Conservation (phyloP, 2,113 vertebrate species). For the Cephalopterus ornatus region DNA sequence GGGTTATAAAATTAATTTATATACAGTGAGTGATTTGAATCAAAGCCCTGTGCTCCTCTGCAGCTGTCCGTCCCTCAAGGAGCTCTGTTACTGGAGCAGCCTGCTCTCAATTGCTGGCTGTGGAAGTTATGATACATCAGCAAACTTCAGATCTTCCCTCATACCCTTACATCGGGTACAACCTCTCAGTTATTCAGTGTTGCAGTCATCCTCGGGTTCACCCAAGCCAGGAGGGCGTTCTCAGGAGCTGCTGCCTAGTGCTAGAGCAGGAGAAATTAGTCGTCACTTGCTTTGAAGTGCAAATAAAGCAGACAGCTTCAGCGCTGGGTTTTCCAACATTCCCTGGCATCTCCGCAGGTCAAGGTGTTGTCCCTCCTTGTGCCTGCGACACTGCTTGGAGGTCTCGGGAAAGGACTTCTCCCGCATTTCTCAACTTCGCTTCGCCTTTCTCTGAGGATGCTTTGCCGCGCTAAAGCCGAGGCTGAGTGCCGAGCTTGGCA, state of each 20-base stretch:
- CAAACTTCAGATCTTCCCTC: conserved; percentile 25
- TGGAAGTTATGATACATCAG: background rate
- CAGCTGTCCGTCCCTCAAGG: conserved; percentile 1
- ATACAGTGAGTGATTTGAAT: conserved; percentile 39
- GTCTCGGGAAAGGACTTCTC: background rate
- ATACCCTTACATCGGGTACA: background rate
- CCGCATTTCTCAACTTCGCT: background rate
- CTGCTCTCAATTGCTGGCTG: background rate
- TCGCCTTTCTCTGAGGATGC: background rate
- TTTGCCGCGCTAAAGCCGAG: background rate
- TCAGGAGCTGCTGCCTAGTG: background rate
- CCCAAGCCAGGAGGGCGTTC: background rate
- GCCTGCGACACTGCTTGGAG: background rate
- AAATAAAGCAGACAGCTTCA: background rate
- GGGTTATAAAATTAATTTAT: conserved; percentile 59
- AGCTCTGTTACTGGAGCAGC: background rate
- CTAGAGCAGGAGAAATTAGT: background rate
- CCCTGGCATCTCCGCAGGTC: background rate
- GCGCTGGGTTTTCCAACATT: background rate
- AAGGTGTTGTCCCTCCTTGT: background rate
- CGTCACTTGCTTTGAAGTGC: conserved; percentile 1
- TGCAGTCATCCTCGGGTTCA: background rate
- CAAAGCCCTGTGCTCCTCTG: conserved; percentile 32
- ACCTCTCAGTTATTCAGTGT: background rate
- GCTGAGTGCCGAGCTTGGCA: background rate